Conservation (phyloP, 2,888 invertebrate species). For the Epiblema foenella region DNA sequence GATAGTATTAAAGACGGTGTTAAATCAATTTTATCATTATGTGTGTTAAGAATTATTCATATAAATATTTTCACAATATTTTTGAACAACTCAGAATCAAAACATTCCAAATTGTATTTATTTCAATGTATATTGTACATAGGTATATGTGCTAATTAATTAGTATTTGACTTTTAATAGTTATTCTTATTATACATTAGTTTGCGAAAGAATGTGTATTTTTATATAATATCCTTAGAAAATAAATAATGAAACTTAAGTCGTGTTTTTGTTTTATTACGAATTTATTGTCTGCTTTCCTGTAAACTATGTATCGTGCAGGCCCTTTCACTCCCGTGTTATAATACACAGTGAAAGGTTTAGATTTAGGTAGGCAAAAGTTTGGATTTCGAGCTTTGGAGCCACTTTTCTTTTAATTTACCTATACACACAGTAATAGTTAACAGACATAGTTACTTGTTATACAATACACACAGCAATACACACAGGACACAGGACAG, state of each 20-base stretch:
- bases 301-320: too few relatives aligned
- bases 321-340: too few relatives aligned
- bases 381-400: too few relatives aligned
- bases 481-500: too few relatives aligned
- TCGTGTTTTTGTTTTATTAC: not conserved
- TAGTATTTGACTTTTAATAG: slow-evolving; percentile 34
- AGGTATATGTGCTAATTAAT: slow-evolving; percentile 25
- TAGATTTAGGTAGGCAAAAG: too few relatives aligned
- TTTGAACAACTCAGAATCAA: not conserved
- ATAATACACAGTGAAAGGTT: too few relatives aligned
- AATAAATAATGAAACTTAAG: slow-evolving; percentile 30
- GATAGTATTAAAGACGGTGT: not conserved
- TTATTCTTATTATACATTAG: slow-evolving; percentile 21
- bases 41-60: slow-evolving; percentile 1
- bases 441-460: too few relatives aligned
- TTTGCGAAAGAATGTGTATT: slow-evolving; percentile 38
- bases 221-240: slow-evolving; percentile 34
- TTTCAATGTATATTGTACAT: slow-evolving; percentile 32
- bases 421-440: too few relatives aligned
- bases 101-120: slow-evolving; percentile 26
- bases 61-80: not conserved
- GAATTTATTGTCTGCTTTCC: too few relatives aligned
- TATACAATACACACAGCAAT: too few relatives aligned
- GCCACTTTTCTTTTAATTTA: too few relatives aligned
- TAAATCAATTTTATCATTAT: slow-evolving; percentile 4